Base-by-base conservation (phyloP, 2,113 vertebrate species). In the Cebus imitator region DNA sequence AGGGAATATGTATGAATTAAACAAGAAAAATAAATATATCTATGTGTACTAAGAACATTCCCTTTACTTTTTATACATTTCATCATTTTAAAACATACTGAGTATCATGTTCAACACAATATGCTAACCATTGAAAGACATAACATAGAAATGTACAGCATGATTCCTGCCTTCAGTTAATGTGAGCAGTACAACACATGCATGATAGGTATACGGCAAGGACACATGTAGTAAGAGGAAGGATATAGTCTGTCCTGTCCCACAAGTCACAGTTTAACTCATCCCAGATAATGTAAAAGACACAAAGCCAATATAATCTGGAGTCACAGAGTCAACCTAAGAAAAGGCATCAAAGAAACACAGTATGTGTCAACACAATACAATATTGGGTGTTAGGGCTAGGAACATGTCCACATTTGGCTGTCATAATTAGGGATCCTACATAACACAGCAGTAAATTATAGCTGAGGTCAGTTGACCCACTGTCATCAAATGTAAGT, bases 401-500 rank as follows among this genome's bases (percentile, higher is more conserved):
- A 23, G 12, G 12, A 40, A 8, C 25, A 37, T 27, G 43, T 93
- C 73, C n/a, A 7, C 73, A 64, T n/a, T 64, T 57, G 90, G 13
- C 68, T 66, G 5, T 27, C 58, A 27, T 25, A 23, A 91, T 57
- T 57, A 68, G 40, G 2, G 57, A 16, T 32, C 27, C 66, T 52
- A 68, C 5, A 37, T 45, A 93, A 86, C n/a, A 48, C 2, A 87
- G 48, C 27, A 80, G 55, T 64, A 91, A 94, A 91, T n/a, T 85
- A 75, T 8, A 88, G 57, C 9, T 73, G 73, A 95, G 66, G 52
- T 79, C 89, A 84, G 61, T 95, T 96, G 82, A 79, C 35, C 32
- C 43, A 90, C 40, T 92, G 40, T 90, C 58, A 91, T 37, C 55
- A 18, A 81, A 68, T 20, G n/a, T 81, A 68, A 94, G 13, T 80